Evolutionary conservation across 2,888 invertebrate species (phyloP), one percentile per base, ranked within the genome.

Genomic region (Sinohyriopsis cumingii): DNA sequence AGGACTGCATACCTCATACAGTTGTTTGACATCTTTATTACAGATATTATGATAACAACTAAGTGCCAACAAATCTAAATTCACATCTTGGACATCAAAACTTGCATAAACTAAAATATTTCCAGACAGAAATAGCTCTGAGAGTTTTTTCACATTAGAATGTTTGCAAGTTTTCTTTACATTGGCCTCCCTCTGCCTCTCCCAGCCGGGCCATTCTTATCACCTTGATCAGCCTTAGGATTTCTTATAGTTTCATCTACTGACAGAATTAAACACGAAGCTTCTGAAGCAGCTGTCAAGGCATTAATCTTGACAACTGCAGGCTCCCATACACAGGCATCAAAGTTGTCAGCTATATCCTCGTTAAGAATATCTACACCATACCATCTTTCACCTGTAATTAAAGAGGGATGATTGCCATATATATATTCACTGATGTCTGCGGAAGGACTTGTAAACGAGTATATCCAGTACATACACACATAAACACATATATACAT

Each of bases 261-360:
- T 0, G 98, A 98, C 12, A 99, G 92, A 83, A 99, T 95, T 88
- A 98, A 93, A 82, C 97, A 96, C 20, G 98, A 95, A 3, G 99
- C 99, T 91, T 93, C 99, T 73, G 95, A 94, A 0, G 99, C 99
- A 20, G 99, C 98, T 0, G 95, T 96, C 79, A 99, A 92, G 0
- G 99, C 99, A 91, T 99, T 99, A 78, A 95, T 94, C 91, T 99
- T 99, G 67, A 99, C 95, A 59, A 99, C 92, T 12, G 98, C 95
- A 0, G 99, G 99, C 90, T 99, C 99, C 98, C 99, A 99, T 68
- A 99, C 97, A 90, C 96, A 99, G 6, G 93, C 93, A 64, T 93
- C 94, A 91, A 95, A 95, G 91, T 99, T 99, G 88, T 99, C 97
- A 0, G 95, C 94, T 78, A 98, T 95, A 87, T 97, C 96, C 90